Evolutionary conservation across 2,797 vertebrate genomes (phyloP), one percentile per base, ranked within the genome.

Genomic region (Salarias fasciatus): DNA sequence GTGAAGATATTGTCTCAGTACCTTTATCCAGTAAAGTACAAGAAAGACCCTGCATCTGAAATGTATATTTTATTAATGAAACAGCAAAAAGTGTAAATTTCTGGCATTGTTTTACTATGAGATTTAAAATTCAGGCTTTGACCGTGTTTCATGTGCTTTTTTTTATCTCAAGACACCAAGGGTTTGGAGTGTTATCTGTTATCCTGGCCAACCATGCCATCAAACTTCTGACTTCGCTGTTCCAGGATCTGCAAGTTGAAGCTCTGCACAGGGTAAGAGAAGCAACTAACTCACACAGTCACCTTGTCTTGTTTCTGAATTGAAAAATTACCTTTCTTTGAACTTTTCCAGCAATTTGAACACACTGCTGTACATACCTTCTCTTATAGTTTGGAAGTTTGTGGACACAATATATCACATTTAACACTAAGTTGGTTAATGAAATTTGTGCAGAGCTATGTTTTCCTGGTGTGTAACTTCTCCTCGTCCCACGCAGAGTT

Each of bases 191-290:
- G 53, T 89, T 99, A 44, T 98, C 97, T 0, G 98, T 99, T 24
- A 95, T 99, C 73, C 55, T 99, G 80, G 98, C 97, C 60, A 99
- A 99, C 83, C 96, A 99, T 8, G 94, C 97, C 33, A 96, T 99
- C 88, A 97, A 95, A 72, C 87, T 99, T 66, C 87, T 99, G 62
- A 95, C 96, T 0, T 98, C 97, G 0, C 95, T 99, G 35, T 99
- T 99, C 88, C 96, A 99, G 84, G 98, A 99, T 83, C 89, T 99
- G 57, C 98, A 99, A 67, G 96, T 99, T 48, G 97, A 99, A 70
- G 97, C 98, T 0, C 84, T 98, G 53, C 96, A 99, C 80, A 92
- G 96, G 91, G 98, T 98, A 77, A 82, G 86, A 61, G 11, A 63
- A 44, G 3, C 3, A n/a, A 58, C 30, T 28, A 11, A 60, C 15